Evolutionary conservation across 2,797 vertebrate species (phyloP).

Genomic region (Danio choprae): DNA sequence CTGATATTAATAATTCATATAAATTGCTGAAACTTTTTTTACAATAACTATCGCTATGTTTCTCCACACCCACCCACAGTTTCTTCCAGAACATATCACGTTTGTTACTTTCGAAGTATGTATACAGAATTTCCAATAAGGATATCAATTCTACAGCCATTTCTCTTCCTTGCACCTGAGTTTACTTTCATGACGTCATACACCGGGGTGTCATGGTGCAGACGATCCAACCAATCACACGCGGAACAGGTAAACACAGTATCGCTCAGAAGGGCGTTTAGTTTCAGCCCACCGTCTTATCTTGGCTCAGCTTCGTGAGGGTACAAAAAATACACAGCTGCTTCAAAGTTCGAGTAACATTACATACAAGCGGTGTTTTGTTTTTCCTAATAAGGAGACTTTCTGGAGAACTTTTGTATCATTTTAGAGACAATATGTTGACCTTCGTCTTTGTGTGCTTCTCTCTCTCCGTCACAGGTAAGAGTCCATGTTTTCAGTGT

Average conservation of each 20-base stretch:
- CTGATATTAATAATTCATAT: background rate
- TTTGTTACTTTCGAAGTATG: background rate
- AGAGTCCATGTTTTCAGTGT: conserved; percentile 32
- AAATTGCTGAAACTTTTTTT: background rate
- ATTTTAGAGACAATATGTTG: conserved; percentile 57
- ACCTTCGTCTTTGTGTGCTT: conserved; percentile 65
- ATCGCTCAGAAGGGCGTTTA: conserved; percentile 48
- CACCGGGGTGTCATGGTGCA: background rate
- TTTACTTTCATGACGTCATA: conserved; percentile 42
- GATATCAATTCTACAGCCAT: background rate
- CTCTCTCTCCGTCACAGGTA: conserved; percentile 70
- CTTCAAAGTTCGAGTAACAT: background rate
- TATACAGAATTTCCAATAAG: background rate
- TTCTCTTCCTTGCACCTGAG: background rate
- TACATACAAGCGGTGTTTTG: background rate
- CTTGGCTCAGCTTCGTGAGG: background rate
- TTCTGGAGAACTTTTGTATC: background rate
- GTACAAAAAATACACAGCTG: background rate
- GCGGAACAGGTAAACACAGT: conserved; percentile 7
- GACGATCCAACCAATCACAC: background rate
- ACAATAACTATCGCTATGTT: background rate
- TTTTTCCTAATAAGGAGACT: background rate
- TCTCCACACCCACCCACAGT: background rate
- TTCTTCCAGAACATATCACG: background rate
- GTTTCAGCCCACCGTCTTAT: background rate